Base-by-base conservation (phyloP, 2,888 invertebrate species). In the Torymus texanus region DNA sequence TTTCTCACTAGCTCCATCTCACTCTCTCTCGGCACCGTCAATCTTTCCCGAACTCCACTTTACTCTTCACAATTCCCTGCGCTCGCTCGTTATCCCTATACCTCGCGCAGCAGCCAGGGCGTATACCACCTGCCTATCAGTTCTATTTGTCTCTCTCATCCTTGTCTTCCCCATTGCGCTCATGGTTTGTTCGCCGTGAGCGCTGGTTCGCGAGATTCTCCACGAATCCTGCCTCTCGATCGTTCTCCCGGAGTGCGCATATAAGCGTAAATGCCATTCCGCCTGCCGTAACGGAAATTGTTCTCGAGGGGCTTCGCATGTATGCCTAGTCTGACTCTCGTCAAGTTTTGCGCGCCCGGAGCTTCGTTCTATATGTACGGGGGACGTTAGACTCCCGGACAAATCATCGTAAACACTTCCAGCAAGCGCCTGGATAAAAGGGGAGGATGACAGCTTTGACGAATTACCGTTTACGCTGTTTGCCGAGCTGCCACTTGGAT, bases 61-160 rank as follows among this genome's bases (percentile, higher is more conserved):
- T 41, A 24, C 21, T 18, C 61, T 56, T 65, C 16, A 29, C 55
- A 24, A 41, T 63, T 55, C 18, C 21, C 73, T 29, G 29, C 29
- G 29, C 63, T 8, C 41, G 2, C n/a, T 66, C 74, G 41, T 74
- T 62, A 53, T 58, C 68, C 58, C 41, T 41, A 67, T 29, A 29
- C 29, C 5, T 29, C 29, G 29, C 29, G 5, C 29, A 4, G 24
- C 24, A 4, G 41, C 1, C 67, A 24, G 61, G 29, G 29, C 58
- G 18, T 61, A n/a, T n/a, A n/a, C n/a, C n/a, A 70, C 63, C 55
- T 68, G 75, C 75, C 62, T 75, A 68, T 68, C 75, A 16, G 61
- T 55, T 68, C 75, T 65, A 56, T 74, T 74, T 65, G 75, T 75
- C 67, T 59, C 59, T 51, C 29, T 29, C 29, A 29, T 29, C 29